phyloP scores from a whole-genome alignment of 2,888 invertebrate species.

The Spatulosminthurus flaviceps region DNA sequence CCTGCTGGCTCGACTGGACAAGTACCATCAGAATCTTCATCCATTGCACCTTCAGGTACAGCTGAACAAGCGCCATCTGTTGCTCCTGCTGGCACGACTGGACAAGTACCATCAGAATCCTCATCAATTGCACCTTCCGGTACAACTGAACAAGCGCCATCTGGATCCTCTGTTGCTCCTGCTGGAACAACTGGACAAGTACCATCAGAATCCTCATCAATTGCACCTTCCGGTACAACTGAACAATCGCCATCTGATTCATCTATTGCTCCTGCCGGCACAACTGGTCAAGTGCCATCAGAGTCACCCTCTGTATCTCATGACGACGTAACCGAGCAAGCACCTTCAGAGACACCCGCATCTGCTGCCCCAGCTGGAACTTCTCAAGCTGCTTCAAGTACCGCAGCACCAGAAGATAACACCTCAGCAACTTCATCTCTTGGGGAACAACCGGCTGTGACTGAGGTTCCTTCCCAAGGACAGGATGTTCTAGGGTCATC shows the following conservation, averaged over 20 bases:
- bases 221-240: background rate
- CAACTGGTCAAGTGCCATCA: background rate
- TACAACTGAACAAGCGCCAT: conserved; percentile 7
- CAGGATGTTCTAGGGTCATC: conserved; percentile 15
- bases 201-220: background rate
- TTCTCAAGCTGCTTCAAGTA: no score
- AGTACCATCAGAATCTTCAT: background rate
- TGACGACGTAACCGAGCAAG: background rate
- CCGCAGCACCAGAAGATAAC: no score
- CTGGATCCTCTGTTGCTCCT: background rate
- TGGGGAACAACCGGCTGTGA: no score
- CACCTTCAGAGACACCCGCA: background rate
- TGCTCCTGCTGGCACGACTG: background rate
- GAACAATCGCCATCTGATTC: background rate
- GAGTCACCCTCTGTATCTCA: background rate
- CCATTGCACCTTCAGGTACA: background rate
- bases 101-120: background rate
- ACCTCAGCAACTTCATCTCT: no score
- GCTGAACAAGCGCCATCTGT: background rate
- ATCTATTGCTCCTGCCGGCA: background rate
- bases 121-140: background rate
- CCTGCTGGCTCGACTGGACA: background rate
- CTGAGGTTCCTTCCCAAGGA: no score
- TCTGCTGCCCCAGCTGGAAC: background rate
- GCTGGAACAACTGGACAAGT: background rate